A percentile compares a stretch with the other conserved stretches of the same genome.
These are phyloP conservation scores for Liodrosophila aerea DNA, from an alignment of 2,888 invertebrate species.

Conservation along the genomic window DNA sequence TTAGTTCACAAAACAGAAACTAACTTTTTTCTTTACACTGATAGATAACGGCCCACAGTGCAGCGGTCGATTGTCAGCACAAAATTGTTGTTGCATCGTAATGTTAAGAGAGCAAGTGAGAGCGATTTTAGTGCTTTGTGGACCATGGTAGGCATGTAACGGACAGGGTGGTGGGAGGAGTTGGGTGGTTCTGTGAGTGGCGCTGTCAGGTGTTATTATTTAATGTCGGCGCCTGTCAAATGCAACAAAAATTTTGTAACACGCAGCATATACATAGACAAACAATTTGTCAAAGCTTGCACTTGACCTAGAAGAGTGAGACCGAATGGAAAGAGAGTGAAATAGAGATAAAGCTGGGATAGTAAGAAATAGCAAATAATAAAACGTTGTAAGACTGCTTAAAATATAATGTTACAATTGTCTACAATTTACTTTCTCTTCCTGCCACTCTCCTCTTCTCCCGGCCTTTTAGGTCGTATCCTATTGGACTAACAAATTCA, in stretches of 20 bases:
- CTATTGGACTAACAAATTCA: no score
- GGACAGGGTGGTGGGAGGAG: no score
- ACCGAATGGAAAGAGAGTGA: not conserved
- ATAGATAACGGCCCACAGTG: no score
- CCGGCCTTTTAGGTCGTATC: no score
- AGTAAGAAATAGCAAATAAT: not conserved
- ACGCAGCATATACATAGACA: constrained; percentile 42
- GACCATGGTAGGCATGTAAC: no score
- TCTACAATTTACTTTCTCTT: constrained; percentile 12
- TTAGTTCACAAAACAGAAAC: no score
- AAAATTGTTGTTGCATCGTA: no score
- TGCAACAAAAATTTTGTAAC: constrained; percentile 51
- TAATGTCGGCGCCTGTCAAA: constrained; percentile 66
- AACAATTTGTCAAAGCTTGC: constrained; percentile 63
- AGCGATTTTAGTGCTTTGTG: no score
- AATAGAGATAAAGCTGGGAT: not conserved
- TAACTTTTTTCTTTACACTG: no score
- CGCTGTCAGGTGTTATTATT: constrained; percentile 64
- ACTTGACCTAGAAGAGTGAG: constrained; percentile 58
- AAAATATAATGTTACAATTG: no score
- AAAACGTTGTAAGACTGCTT: constrained; percentile 1
- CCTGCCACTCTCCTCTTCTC: not conserved
- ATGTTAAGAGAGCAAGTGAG: no score
- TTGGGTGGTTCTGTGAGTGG: constrained; percentile 41
- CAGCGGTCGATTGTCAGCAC: no score